A percentile compares a stretch with the other conserved stretches of the same genome.
phyloP scores from a whole-genome alignment of 2,113 vertebrate genomes.

The Toxostoma redivivum region DNA sequence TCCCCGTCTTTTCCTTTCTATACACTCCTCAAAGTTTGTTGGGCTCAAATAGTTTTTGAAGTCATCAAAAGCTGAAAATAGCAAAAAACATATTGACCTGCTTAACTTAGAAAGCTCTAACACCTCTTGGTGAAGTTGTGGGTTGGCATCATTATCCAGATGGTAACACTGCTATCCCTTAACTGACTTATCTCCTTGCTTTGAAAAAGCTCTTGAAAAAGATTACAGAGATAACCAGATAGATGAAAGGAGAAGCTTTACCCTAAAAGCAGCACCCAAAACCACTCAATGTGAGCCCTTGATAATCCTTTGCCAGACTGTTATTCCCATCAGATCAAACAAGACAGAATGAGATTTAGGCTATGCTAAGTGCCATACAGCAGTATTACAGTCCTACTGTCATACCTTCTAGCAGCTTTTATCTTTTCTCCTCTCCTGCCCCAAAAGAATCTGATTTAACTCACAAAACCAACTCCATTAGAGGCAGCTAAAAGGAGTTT shows the following conservation, averaged over 20 bases:
- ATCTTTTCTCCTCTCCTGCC: background rate
- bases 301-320: constrained; percentile 1
- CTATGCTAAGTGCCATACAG: background rate
- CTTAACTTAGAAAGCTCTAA: constrained; percentile 29
- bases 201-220: constrained; percentile 32
- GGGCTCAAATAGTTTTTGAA: background rate
- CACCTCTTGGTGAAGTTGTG: constrained; percentile 18
- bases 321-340: constrained; percentile 17
- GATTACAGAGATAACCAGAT: constrained; percentile 24
- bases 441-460: background rate
- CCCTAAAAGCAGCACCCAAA: constrained; percentile 1
- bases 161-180: constrained; percentile 18
- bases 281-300: background rate
- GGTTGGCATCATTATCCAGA: constrained; percentile 30
- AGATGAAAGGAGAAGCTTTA: constrained; percentile 28
- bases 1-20: background rate
- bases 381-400: background rate
- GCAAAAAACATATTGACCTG: constrained; percentile 18
- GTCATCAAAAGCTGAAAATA: constrained; percentile 2
- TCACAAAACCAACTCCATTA: background rate
- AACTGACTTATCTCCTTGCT: background rate
- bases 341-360: background rate
- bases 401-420: background rate
- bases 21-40: background rate
- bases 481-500: background rate